Evolutionary conservation across 2,113 vertebrate genomes (phyloP).

Genomic region (Burhinus oedicnemus): DNA sequence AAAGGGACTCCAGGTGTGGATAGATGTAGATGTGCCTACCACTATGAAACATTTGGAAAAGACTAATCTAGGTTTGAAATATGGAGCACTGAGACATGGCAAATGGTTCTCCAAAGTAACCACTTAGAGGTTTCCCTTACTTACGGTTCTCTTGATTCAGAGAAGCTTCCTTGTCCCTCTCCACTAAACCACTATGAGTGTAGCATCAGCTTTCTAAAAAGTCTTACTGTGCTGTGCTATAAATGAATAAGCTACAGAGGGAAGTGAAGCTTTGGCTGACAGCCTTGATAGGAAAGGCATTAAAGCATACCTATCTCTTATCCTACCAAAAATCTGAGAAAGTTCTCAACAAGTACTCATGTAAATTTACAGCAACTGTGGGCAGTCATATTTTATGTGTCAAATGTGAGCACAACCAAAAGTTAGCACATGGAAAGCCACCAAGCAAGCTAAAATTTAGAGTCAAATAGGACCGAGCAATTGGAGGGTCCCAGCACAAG

Average conservation of each 20-base stretch:
- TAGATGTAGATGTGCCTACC: constrained; percentile 26
- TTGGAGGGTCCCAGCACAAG: background rate
- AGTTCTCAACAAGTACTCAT: background rate
- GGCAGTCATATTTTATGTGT: background rate
- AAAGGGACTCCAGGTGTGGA: constrained; percentile 23
- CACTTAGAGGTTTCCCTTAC: constrained; percentile 34
- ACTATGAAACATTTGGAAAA: constrained; percentile 43
- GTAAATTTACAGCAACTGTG: background rate
- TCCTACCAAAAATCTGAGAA: background rate
- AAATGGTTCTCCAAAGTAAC: constrained; percentile 47
- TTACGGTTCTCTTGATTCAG: background rate
- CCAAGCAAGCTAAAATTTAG: background rate
- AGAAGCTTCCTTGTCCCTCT: background rate
- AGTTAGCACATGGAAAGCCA: background rate
- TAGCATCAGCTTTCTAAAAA: background rate
- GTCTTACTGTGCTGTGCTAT: background rate
- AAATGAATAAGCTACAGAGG: constrained; percentile 17
- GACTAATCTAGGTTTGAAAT: constrained; percentile 60
- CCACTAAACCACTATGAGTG: background rate
- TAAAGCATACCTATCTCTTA: background rate
- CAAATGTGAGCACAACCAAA: fast-evolving
- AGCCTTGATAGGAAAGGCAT: background rate
- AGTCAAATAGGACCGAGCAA: background rate
- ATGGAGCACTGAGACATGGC: background rate
- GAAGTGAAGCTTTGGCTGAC: background rate